Evolutionary conservation across 2,113 vertebrate species (phyloP).

Genomic region (Sterrhoptilus dennistouni): DNA sequence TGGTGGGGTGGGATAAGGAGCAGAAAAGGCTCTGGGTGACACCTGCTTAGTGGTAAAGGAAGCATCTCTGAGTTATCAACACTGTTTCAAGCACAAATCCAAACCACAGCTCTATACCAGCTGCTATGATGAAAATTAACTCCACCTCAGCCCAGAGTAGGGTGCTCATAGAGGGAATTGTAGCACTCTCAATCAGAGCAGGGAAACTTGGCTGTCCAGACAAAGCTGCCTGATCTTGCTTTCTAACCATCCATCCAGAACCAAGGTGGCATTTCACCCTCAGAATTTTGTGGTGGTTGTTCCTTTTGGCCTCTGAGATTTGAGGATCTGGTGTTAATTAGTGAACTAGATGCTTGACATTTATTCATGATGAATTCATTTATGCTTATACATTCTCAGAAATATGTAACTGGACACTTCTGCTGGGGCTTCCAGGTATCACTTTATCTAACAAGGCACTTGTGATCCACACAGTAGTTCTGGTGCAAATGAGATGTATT

Average conservation of each 20-base stretch:
- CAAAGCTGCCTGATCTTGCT: not conserved
- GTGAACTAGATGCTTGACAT: not conserved
- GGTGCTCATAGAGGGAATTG: not conserved
- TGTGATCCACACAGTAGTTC: not conserved
- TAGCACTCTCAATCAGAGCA: not conserved
- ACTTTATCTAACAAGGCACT: not conserved
- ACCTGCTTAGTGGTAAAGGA: not conserved
- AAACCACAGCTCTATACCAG: not conserved
- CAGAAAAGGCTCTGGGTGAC: not conserved
- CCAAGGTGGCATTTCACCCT: not conserved
- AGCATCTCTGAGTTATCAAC: not conserved
- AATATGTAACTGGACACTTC: not conserved
- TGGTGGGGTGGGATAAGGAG: not conserved
- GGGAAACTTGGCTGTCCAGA: not conserved
- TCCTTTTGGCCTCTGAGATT: slow-evolving; percentile 16
- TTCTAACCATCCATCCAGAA: not conserved
- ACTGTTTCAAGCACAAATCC: not conserved
- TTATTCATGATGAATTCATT: slow-evolving; percentile 15
- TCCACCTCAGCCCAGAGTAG: not conserved
- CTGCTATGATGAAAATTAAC: not conserved
- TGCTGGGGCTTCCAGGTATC: not conserved
- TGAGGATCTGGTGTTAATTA: slow-evolving; percentile 22
- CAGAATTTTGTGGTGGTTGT: not conserved
- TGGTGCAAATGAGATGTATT: not conserved
- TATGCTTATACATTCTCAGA: slow-evolving; percentile 15